Evolutionary conservation across 2,113 vertebrate species (phyloP).

Genomic region (Colossoma macropomum): DNA sequence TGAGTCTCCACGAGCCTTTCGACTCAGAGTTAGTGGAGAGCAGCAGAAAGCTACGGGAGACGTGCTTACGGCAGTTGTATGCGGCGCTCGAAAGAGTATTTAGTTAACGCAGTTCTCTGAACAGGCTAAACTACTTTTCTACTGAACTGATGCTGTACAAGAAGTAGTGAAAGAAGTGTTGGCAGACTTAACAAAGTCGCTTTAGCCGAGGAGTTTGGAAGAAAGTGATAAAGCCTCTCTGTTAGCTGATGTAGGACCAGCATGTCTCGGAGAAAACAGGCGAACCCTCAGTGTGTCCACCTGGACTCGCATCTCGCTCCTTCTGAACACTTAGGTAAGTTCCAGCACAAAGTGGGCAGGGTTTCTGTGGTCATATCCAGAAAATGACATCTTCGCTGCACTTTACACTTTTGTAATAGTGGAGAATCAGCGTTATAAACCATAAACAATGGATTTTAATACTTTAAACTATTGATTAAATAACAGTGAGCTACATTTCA

Average conservation of each 20-base stretch:
- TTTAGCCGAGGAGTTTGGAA: neutral
- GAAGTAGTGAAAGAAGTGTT: too few species aligned
- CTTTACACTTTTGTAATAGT: too few species aligned
- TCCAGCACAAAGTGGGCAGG: slow-evolving; percentile 31
- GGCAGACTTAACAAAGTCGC: neutral
- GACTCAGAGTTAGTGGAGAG: neutral
- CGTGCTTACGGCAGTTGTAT: neutral
- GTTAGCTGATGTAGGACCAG: slow-evolving; percentile 70
- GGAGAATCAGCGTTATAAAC: too few species aligned
- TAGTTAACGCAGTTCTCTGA: too few species aligned
- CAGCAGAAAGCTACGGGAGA: neutral
- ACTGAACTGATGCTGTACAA: neutral
- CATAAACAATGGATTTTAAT: too few species aligned
- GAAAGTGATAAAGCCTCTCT: neutral
- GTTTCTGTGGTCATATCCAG: neutral
- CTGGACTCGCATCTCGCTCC: slow-evolving; percentile 93
- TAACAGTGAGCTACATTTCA: too few species aligned
- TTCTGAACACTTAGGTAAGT: slow-evolving; percentile 95
- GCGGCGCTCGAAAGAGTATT: neutral
- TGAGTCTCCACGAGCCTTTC: neutral
- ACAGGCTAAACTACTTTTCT: neutral
- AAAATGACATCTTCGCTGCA: too few species aligned
- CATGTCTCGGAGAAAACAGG: slow-evolving; percentile 99
- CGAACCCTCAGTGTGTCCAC: slow-evolving; percentile 98
- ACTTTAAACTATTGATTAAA: too few species aligned